These are phyloP conservation scores for Hylaeus anthracinus DNA, from an alignment of 1,140 invertebrate genomes.

Conservation along the genomic window DNA sequence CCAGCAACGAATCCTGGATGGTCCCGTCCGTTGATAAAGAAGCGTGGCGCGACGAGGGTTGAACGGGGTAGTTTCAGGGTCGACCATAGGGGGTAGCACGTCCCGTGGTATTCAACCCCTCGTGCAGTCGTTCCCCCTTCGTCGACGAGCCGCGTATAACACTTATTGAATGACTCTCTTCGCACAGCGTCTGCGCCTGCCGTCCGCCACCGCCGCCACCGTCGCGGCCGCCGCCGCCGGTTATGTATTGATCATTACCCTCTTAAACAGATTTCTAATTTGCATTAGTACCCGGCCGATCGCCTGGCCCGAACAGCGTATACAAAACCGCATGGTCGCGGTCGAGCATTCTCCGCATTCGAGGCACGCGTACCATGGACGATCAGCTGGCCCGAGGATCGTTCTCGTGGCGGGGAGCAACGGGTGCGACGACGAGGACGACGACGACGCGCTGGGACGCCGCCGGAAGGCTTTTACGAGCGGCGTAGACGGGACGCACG, in stretches of 20 bases:
- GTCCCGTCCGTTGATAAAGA: conserved; percentile 69
- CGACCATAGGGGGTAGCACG: conserved; percentile 77
- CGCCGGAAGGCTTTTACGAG: conserved; percentile 3
- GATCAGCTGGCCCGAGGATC: conserved; percentile 44
- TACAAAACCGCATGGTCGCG: conserved; percentile 53
- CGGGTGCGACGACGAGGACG: not conserved
- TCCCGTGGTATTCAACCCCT: conserved; percentile 50
- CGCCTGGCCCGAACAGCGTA: conserved; percentile 50
- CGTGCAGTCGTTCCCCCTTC: conserved; percentile 47
- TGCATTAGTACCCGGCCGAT: conserved; percentile 72
- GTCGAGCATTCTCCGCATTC: conserved; percentile 29
- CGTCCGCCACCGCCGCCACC: conserved; percentile 32
- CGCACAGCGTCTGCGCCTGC: conserved; percentile 68
- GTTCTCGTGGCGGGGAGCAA: conserved; percentile 23
- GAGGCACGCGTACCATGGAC: conserved; percentile 37
- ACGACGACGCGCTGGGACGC: conserved; percentile 21
- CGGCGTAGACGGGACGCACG: not conserved
- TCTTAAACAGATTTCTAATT: conserved; percentile 80
- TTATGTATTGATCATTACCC: conserved; percentile 81
- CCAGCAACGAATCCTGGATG: not conserved
- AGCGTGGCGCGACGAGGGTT: conserved; percentile 44
- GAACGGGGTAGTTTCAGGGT: conserved; percentile 64
- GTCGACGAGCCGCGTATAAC: conserved; percentile 65
- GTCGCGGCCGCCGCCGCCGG: conserved; percentile 52
- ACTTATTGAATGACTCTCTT: conserved; percentile 72